A percentile compares a stretch with the other conserved stretches of the same genome.
phyloP scores from a whole-genome alignment of 1,140 invertebrate species.

The Odontomachus brunneus region DNA sequence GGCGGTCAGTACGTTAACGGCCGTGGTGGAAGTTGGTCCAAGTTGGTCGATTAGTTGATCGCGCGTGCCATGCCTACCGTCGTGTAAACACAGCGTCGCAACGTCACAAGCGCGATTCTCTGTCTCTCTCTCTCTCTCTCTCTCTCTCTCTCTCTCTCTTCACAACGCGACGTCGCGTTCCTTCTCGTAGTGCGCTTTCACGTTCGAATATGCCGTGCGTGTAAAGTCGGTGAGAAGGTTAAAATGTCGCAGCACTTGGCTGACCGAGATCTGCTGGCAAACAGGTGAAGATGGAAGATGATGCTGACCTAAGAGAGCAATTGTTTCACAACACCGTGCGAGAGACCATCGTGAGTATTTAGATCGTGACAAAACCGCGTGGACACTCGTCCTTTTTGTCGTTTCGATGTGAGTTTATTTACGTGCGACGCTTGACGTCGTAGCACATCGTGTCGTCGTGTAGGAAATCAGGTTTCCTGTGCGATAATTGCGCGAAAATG shows the following conservation, averaged over 20 bases:
- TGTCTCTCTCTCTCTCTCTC: too few relatives aligned
- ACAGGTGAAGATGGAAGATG: slow-evolving; percentile 87
- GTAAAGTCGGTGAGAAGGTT: slow-evolving; percentile 18
- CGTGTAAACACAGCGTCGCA: not conserved
- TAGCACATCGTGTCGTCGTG: not conserved
- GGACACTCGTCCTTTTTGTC: not conserved
- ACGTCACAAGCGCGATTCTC: not conserved
- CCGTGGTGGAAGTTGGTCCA: not conserved
- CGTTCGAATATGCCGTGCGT: slow-evolving; percentile 40
- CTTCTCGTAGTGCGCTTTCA: not conserved
- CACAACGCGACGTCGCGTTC: not conserved
- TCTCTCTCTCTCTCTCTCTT: too few relatives aligned
- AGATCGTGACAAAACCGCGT: too few relatives aligned
- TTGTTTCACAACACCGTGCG: slow-evolving; percentile 97
- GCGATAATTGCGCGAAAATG: too few relatives aligned
- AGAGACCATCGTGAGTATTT: slow-evolving; percentile 94
- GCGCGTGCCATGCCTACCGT: not conserved
- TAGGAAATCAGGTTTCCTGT: not conserved
- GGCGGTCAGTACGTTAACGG: slow-evolving; percentile 19
- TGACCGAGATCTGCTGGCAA: slow-evolving; percentile 77
- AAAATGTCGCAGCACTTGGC: slow-evolving; percentile 74
- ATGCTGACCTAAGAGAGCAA: slow-evolving; percentile 92
- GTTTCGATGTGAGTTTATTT: not conserved
- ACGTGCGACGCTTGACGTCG: not conserved
- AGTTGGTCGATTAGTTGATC: not conserved